Percentiles rank a stretch among this genome's conserved stretches.
Evolutionary conservation across 2,888 invertebrate genomes (phyloP).

Genomic region (Bedellia somnulentella): DNA sequence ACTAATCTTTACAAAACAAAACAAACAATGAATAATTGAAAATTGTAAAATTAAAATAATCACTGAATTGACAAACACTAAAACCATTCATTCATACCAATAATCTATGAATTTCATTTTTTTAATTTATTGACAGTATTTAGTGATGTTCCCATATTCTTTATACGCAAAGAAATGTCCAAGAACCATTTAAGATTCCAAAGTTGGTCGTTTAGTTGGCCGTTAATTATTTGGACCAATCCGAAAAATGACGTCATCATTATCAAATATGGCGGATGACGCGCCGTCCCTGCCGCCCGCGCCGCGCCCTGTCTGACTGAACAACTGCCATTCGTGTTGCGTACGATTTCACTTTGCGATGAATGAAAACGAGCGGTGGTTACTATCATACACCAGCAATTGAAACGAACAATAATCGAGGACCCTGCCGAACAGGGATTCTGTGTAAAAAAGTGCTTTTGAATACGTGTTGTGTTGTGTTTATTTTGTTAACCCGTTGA

Average conservation of each 20-base stretch:
- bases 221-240: background rate
- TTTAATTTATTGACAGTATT: too few relatives aligned
- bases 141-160: too few relatives aligned
- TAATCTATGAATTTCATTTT: too few relatives aligned
- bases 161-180: background rate
- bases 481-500: constrained; percentile 40
- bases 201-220: too few relatives aligned
- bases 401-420: constrained; percentile 24
- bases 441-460: constrained; percentile 32
- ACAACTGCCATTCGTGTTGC: constrained; percentile 30
- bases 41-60: background rate
- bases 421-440: constrained; percentile 24
- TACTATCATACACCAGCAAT: constrained; percentile 25
- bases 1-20: background rate
- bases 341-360: constrained; percentile 45
- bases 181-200: background rate
- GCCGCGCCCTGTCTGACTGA: constrained; percentile 26
- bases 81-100: too few relatives aligned
- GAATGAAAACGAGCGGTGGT: constrained; percentile 48
- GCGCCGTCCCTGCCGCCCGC: constrained; percentile 36
- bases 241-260: constrained; percentile 44
- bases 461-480: constrained; percentile 40
- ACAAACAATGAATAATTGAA: background rate
- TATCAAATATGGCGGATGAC: constrained; percentile 56
- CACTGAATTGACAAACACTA: too few relatives aligned